Conservation (phyloP, 2,888 invertebrate genomes). For the Lochmaea crataegi region DNA sequence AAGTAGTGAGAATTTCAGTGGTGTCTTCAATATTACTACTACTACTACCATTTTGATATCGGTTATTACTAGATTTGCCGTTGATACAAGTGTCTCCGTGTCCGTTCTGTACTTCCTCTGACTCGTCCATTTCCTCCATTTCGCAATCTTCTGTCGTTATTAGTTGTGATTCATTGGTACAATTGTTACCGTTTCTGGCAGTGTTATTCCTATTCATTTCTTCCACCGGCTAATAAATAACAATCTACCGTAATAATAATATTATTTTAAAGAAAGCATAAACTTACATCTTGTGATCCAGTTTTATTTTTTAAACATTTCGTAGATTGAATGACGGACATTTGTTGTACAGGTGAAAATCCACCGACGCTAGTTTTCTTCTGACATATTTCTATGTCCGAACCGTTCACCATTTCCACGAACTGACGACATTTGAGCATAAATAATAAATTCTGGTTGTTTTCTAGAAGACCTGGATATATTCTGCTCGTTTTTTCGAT, state of each 20-base stretch:
- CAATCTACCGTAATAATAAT: not conserved
- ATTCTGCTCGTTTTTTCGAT: conserved; percentile 88
- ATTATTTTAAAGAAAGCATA: not conserved
- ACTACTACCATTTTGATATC: conserved; percentile 73
- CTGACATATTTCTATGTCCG: conserved; percentile 77
- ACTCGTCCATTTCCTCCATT: conserved; percentile 67
- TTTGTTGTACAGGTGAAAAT: conserved; percentile 68
- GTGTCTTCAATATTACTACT: conserved; percentile 58
- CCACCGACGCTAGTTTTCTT: conserved; percentile 55
- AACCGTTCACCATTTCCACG: conserved; percentile 96
- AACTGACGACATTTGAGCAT: conserved; percentile 98
- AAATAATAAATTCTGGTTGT: conserved; percentile 91
- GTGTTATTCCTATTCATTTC: conserved; percentile 69
- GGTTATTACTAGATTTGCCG: conserved; percentile 61
- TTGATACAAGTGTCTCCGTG: conserved; percentile 54
- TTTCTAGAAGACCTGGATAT: conserved; percentile 94
- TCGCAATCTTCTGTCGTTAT: conserved; percentile 67
- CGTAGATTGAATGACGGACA: conserved; percentile 88
- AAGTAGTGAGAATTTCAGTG: conserved; percentile 55
- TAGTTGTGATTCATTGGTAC: conserved; percentile 55
- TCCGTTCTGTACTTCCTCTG: conserved; percentile 61
- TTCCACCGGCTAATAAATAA: conserved; percentile 59
- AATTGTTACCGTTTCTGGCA: conserved; percentile 64
- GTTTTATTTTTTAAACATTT: conserved; percentile 64
- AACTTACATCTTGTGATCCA: conserved; percentile 47